A percentile compares a stretch with the other conserved stretches of the same genome.
Evolutionary conservation across 2,797 vertebrate species (phyloP).

Genomic region (Choloepus didactylus): DNA sequence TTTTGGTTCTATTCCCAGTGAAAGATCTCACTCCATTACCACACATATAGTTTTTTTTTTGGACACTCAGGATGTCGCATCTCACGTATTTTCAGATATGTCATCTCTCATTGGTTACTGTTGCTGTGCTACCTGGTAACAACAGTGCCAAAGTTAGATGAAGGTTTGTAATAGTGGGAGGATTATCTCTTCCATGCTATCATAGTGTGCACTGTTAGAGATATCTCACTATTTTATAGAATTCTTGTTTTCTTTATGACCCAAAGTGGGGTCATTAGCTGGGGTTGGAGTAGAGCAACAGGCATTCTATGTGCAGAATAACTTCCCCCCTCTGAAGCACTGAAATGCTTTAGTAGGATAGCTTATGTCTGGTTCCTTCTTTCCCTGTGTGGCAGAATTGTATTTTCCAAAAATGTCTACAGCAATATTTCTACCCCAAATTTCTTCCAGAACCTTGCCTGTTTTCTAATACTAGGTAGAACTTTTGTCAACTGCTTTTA

Average conservation of each 20-base stretch:
- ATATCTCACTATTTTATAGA: neutral
- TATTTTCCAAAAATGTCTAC: neutral
- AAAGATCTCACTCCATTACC: neutral
- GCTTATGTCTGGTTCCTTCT: neutral
- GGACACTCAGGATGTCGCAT: neutral
- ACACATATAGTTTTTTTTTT: neutral
- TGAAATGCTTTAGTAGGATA: neutral
- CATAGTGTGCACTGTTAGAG: neutral
- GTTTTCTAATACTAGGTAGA: neutral
- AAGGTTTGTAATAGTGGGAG: neutral
- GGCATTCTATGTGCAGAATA: neutral
- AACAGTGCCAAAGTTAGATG: neutral
- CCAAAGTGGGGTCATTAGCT: neutral
- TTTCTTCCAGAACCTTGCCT: neutral
- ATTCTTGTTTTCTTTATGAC: neutral
- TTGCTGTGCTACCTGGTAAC: neutral
- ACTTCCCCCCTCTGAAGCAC: neutral
- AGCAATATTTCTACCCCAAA: neutral
- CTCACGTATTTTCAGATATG: neutral
- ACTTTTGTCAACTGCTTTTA: too few species aligned
- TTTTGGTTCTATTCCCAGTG: neutral
- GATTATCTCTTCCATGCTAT: neutral
- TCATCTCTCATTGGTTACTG: neutral
- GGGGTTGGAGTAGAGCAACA: neutral
- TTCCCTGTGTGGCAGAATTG: neutral